phyloP scores from a whole-genome alignment of 2,797 vertebrate genomes.

The Sus cebifrons region DNA sequence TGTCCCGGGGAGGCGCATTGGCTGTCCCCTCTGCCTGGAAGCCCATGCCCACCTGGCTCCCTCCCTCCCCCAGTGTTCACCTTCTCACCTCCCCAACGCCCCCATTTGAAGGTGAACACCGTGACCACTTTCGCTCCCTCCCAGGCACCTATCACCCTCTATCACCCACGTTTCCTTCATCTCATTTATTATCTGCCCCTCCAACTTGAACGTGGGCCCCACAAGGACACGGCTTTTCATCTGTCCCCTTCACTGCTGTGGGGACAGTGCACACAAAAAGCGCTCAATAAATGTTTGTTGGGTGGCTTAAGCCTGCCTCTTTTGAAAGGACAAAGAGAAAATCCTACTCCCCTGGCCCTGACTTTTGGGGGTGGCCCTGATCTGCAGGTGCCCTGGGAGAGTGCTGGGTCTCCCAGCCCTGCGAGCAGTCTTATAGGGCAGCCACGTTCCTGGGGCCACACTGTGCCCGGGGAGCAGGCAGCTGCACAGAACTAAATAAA shows the following conservation, averaged over 20 bases:
- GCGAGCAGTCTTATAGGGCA: neutral
- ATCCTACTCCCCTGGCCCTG: neutral
- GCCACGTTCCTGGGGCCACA: accelerated
- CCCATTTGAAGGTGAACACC: neutral
- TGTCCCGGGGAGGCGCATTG: neutral
- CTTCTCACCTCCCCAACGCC: neutral
- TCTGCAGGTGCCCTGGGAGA: neutral
- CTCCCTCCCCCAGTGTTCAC: neutral
- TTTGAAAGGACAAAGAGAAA: neutral
- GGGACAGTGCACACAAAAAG: neutral
- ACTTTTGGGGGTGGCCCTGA: neutral
- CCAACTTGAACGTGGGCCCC: neutral
- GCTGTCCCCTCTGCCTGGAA: neutral
- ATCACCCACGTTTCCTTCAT: too few relatives aligned
- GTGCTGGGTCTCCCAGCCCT: neutral
- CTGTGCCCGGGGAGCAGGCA: accelerated
- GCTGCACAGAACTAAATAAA: neutral
- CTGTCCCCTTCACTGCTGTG: accelerated
- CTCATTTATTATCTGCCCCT: neutral
- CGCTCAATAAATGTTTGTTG: too few relatives aligned
- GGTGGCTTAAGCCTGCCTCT: neutral
- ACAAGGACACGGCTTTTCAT: neutral
- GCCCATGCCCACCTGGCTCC: neutral
- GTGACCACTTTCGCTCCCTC: neutral
- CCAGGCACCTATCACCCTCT: neutral